Evolutionary conservation across 2,888 invertebrate species (phyloP).

Genomic region (Ptychoptera contaminata): DNA sequence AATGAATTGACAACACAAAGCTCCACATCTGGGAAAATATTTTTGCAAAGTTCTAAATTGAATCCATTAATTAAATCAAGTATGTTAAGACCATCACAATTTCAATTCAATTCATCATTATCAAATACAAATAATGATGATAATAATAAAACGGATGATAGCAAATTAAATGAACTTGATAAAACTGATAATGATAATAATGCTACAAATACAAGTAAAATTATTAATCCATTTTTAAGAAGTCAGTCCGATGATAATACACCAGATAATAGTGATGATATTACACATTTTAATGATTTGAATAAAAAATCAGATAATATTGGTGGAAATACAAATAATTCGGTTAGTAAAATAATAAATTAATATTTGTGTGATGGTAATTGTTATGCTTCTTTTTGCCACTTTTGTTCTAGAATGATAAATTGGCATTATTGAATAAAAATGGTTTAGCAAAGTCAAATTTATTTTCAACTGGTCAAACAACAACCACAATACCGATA

Average conservation of each 20-base stretch:
- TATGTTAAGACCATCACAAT: slow-evolving; percentile 9
- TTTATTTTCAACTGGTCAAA: slow-evolving; percentile 20
- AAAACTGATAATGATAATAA: background rate
- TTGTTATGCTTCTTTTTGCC: background rate
- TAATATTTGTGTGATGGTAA: background rate
- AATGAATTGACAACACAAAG: too few relatives aligned
- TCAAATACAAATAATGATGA: background rate
- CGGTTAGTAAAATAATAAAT: background rate
- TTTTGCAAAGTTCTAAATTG: slow-evolving; percentile 2
- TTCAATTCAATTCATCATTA: slow-evolving; percentile 1
- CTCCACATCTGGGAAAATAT: background rate
- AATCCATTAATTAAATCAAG: slow-evolving; percentile 3
- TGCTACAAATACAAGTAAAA: background rate
- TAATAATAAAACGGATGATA: background rate
- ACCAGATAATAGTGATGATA: slow-evolving; percentile 3
- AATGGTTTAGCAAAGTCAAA: slow-evolving; percentile 27
- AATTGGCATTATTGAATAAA: slow-evolving; percentile 23
- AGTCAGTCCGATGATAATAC: too few relatives aligned
- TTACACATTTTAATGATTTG: background rate
- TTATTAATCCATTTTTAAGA: slow-evolving; percentile 4
- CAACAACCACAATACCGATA: slow-evolving; percentile 25
- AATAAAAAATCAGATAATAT: background rate
- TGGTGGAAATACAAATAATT: background rate
- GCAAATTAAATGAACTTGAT: background rate
- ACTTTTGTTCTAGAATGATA: slow-evolving; percentile 15